Base-by-base conservation (phyloP, 2,797 vertebrate species). In the Pseudomugil gertrudae region DNA sequence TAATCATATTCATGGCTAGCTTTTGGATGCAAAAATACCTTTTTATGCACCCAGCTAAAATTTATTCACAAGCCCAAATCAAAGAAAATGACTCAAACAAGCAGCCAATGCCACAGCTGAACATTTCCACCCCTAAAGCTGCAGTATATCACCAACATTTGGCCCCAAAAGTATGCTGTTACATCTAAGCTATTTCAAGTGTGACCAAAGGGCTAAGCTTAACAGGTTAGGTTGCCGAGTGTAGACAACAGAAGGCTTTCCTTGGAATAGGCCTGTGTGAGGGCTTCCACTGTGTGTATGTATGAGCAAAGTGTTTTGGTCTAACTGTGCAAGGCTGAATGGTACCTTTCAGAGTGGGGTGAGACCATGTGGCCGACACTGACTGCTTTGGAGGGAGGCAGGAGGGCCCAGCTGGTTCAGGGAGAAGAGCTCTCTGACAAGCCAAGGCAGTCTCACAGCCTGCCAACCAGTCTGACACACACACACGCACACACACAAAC, bases 361-460 rank as follows among this genome's bases (percentile, higher is more conserved):
- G 80, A 86, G 88, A 84, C 89, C 89, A 91, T 91, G 90, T 89
- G 89, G 80, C 92, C 84, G 73, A 60, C 76, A 70, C 74, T 78
- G 83, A 86, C 85, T 89, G 79, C 78, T 86, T 81, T 87, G 81
- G 87, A 88, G 80, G 77, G 83, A 91, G 90, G 85, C 86, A 87
- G 85, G 86, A 89, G 90, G 89, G 82, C 86, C 90, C 92, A 93
- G 90, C 92, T 93, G 93, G 90, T 92, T 89, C 74, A 82, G 84
- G 80, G 83, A 87, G 86, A 90, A 84, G 85, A 86, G 86, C 83
- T 89, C 79, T 75, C 69, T 75, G 80, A 90, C 86, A 84, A 67
- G 89, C 89, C 86, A 86, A 90, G 76, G 78, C 80, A 60, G 88
- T 77, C 78, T 71, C 65, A 56, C 73, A 59, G 62, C 68, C 74